These are phyloP conservation scores for Oriolus oriolus DNA, from an alignment of 2,113 vertebrate genomes.

Conservation along the genomic window DNA sequence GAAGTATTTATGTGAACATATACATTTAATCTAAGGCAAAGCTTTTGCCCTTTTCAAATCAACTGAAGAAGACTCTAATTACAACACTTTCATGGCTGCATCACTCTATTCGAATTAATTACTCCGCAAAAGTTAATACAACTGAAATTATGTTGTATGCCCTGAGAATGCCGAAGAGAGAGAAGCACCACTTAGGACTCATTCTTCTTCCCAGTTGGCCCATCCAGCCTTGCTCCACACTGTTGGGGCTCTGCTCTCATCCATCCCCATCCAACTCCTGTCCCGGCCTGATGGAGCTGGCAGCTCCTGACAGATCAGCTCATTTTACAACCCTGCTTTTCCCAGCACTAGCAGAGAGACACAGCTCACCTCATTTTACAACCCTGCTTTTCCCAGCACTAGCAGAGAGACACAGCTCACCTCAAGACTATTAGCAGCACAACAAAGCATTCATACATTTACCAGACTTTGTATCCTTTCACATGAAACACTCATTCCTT, in stretches of 20 bases:
- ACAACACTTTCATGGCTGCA: background rate
- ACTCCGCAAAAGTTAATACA: constrained; percentile 21
- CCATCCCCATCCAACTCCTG: background rate
- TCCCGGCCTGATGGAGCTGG: background rate
- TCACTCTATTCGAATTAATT: background rate
- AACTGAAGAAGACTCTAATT: constrained; percentile 26
- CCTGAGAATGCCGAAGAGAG: background rate
- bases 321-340: background rate
- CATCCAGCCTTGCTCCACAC: background rate
- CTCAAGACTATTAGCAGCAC: background rate
- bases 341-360: background rate
- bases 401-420: background rate
- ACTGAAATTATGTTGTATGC: background rate
- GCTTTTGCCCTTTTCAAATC: constrained; percentile 15
- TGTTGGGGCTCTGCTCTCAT: background rate
- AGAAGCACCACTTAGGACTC: background rate
- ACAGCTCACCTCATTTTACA: background rate
- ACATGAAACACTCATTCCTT: background rate
- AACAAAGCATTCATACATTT: constrained; percentile 20
- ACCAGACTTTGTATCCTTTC: constrained; percentile 10
- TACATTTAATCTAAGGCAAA: background rate
- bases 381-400: background rate
- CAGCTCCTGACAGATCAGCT: background rate
- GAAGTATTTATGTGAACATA: constrained; percentile 8
- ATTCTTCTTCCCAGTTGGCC: background rate